Evolutionary conservation across 2,888 invertebrate species (phyloP).

Genomic region (Lasioglossum figueresi): DNA sequence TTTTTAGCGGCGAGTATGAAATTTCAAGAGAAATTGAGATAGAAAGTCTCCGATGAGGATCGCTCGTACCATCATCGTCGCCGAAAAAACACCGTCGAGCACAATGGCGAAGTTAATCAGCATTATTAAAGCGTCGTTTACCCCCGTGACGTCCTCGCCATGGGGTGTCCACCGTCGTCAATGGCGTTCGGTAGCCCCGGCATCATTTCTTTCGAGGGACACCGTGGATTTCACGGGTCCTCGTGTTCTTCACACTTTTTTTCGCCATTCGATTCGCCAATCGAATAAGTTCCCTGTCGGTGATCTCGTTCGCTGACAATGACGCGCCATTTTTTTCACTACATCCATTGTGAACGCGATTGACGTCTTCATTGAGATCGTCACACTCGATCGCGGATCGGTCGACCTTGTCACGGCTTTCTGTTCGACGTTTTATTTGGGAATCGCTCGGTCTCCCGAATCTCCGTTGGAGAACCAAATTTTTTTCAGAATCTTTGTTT

Average conservation of each 20-base stretch:
- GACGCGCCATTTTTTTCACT: slow-evolving; percentile 35
- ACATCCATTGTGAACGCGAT: slow-evolving; percentile 37
- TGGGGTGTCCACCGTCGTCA: slow-evolving; percentile 68
- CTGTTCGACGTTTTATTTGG: not conserved
- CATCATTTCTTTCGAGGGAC: slow-evolving; percentile 29
- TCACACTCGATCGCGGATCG: slow-evolving; percentile 39
- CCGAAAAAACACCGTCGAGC: slow-evolving; percentile 26
- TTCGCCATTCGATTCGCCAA: slow-evolving; percentile 14
- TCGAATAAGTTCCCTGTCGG: slow-evolving; percentile 12
- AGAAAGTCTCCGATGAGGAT: slow-evolving; percentile 14
- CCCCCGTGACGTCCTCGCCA: slow-evolving; percentile 67
- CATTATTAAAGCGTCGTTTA: slow-evolving; percentile 75
- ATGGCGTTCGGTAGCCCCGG: slow-evolving; percentile 53
- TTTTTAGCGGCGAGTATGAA: no score
- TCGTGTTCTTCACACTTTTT: slow-evolving; percentile 11
- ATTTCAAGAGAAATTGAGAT: not conserved
- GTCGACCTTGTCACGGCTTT: slow-evolving; percentile 7
- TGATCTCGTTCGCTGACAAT: slow-evolving; percentile 35
- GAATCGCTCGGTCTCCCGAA: not conserved
- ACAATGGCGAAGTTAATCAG: slow-evolving; percentile 77
- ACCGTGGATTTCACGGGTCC: slow-evolving; percentile 43
- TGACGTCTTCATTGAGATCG: slow-evolving; percentile 61
- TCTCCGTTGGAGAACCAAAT: not conserved
- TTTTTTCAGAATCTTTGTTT: not conserved
- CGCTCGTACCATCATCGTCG: slow-evolving; percentile 15